Evolutionary conservation across 1,140 invertebrate genomes (phyloP), one percentile per base, ranked within the genome.

Genomic region (Drosophila aff.): DNA sequence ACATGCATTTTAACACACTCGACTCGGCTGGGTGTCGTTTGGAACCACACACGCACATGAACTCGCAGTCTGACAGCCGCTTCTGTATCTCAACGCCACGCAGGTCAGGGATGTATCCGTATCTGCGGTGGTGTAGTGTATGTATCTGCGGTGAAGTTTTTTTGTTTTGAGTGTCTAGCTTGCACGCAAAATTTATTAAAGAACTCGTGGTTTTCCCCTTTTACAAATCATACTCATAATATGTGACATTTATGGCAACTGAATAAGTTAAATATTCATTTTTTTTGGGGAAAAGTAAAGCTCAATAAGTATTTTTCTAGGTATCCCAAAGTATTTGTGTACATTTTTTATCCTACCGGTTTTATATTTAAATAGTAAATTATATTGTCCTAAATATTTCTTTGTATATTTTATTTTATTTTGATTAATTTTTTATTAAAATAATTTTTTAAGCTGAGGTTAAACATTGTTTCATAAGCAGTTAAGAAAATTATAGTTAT

Each of bases 21-120:
- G 33, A 15, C 67, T 71, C 67, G 40, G 63, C 40, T 53, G 47
- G 67, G 67, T 69, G 67, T 68, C 66, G 46, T 52, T 68, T 49
- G 15, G 31, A 21, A 36, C 10, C 15, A 61, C 59, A 33, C 15
- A 33, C 59, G 23, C 57, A 44, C 40, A 44, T 40, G 33, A 23
- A 55, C 13, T 55, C 8, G 52, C 18, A 23, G 33, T 38, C 33
- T 52, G 33, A 26, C 49, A 69, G 47, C 26, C 57, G 64, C 58
- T 53, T 53, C 49, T 40, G 67, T 71, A 71, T 68, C 67, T 71
- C 64, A 55, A 55, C 33, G 52, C 52, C 33, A 63, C 61, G 61
- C 61, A 71, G 67, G 67, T 71, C 67, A 71, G 67, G 67, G 63
- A 71, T 69, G 67, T 67, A 46, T 71, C 40, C 49, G 28, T 18